Conservation (phyloP, 2,888 invertebrate genomes). For the Junonia oenone region DNA sequence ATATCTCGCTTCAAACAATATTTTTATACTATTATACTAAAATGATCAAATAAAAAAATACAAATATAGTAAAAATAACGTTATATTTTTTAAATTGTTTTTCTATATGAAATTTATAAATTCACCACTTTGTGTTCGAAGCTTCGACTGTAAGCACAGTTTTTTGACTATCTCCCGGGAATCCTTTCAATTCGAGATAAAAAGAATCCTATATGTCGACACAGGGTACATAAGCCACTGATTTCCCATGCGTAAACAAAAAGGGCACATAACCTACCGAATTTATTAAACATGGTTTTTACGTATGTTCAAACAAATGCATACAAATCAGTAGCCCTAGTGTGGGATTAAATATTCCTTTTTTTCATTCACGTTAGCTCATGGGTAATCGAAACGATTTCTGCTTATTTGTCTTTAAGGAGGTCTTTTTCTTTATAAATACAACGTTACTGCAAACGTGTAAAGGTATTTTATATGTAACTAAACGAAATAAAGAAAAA, state of each 20-base stretch:
- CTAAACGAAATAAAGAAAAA: too few relatives aligned
- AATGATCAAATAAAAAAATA: too few relatives aligned
- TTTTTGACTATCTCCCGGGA: background rate
- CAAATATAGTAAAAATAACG: background rate
- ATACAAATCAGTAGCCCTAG: background rate
- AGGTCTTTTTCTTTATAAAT: too few relatives aligned
- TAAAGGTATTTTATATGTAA: too few relatives aligned
- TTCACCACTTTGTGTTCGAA: background rate
- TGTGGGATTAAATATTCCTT: too few relatives aligned
- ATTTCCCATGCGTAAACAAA: background rate
- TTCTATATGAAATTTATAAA: background rate
- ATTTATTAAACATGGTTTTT: background rate
- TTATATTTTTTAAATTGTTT: too few relatives aligned
- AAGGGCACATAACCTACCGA: background rate
- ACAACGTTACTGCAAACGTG: too few relatives aligned
- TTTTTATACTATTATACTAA: too few relatives aligned
- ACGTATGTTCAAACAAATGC: background rate
- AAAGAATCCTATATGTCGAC: background rate
- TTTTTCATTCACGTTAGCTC: too few relatives aligned
- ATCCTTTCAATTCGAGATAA: background rate
- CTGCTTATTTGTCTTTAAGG: too few relatives aligned
- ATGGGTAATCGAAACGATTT: too few relatives aligned
- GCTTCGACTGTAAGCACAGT: background rate
- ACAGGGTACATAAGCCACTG: background rate
- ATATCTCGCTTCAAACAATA: too few relatives aligned